Percentiles rank a stretch among this genome's conserved stretches.
phyloP scores from a whole-genome alignment of 2,888 invertebrate species.

The Sialis lutaria region DNA sequence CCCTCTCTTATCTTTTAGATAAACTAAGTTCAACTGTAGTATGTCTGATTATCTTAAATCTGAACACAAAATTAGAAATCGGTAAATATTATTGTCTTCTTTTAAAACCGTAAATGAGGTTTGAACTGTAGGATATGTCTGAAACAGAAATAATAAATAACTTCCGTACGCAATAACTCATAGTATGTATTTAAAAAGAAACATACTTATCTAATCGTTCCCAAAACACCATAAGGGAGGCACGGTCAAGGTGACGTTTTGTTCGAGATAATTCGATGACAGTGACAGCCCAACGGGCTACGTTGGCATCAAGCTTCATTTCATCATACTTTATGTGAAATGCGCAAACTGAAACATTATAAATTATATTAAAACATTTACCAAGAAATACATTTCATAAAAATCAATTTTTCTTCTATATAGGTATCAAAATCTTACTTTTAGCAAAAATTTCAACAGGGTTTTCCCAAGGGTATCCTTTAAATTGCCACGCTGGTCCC shows the following conservation, averaged over 20 bases:
- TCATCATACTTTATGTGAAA: slow-evolving; percentile 96
- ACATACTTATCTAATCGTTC: slow-evolving; percentile 85
- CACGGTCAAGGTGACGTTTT: slow-evolving; percentile 92
- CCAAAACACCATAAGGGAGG: slow-evolving; percentile 92
- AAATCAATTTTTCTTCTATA: background rate
- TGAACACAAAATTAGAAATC: too few species aligned
- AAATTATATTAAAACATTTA: background rate
- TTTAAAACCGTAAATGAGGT: slow-evolving; percentile 62
- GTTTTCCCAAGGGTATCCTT: slow-evolving; percentile 98
- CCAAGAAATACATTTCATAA: background rate
- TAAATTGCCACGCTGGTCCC: slow-evolving; percentile 99
- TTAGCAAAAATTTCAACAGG: slow-evolving; percentile 96
- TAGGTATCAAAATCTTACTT: slow-evolving; percentile 39
- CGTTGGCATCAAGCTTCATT: slow-evolving; percentile 86
- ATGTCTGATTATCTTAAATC: too few species aligned
- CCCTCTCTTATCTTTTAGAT: too few species aligned
- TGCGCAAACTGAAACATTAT: slow-evolving; percentile 60
- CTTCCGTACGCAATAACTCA: slow-evolving; percentile 5
- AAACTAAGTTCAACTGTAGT: too few species aligned
- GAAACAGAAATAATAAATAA: slow-evolving; percentile 26
- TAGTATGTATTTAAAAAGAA: slow-evolving; percentile 5
- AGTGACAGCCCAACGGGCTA: slow-evolving; percentile 92
- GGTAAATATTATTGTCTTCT: too few species aligned
- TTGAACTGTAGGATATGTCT: slow-evolving; percentile 81
- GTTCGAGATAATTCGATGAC: slow-evolving; percentile 81